These are phyloP conservation scores for Hemaris fuciformis DNA, from an alignment of 2,888 invertebrate species.

Conservation along the genomic window DNA sequence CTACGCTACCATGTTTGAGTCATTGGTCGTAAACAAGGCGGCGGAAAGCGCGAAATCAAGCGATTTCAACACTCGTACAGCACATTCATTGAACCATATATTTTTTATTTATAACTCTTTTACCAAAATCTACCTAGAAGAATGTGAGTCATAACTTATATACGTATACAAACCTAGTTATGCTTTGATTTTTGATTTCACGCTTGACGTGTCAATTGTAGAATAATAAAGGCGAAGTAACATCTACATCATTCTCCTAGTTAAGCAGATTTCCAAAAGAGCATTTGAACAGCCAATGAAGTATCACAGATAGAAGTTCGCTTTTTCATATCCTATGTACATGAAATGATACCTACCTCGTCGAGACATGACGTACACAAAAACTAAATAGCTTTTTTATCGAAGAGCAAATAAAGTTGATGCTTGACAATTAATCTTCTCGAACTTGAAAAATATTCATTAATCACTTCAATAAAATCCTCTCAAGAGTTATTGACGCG, in stretches of 20 bases:
- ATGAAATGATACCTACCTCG: slow-evolving; percentile 4
- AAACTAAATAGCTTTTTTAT: slow-evolving; percentile 8
- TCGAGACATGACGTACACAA: not conserved
- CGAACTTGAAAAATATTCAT: not conserved
- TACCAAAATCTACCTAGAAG: not conserved
- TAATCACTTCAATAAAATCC: not conserved
- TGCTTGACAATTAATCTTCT: slow-evolving; percentile 2
- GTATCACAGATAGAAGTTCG: not conserved
- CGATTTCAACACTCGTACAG: too few species aligned
- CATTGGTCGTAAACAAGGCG: not conserved
- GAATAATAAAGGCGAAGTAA: not conserved
- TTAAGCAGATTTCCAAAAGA: not conserved
- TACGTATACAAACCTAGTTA: not conserved
- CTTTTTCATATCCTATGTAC: not conserved
- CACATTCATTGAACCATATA: too few species aligned
- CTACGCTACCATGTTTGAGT: slow-evolving; percentile 6
- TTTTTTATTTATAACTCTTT: too few species aligned
- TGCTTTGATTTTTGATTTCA: slow-evolving; percentile 9
- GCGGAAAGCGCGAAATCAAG: slow-evolving; percentile 9
- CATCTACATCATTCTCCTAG: slow-evolving; percentile 6
- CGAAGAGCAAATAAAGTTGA: slow-evolving; percentile 2
- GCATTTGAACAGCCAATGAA: not conserved
- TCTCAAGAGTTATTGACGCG: not conserved
- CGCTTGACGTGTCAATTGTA: not conserved
- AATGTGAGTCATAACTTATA: not conserved